phyloP scores from a whole-genome alignment of 2,113 vertebrate genomes.

The Ageneiosus marmoratus region DNA sequence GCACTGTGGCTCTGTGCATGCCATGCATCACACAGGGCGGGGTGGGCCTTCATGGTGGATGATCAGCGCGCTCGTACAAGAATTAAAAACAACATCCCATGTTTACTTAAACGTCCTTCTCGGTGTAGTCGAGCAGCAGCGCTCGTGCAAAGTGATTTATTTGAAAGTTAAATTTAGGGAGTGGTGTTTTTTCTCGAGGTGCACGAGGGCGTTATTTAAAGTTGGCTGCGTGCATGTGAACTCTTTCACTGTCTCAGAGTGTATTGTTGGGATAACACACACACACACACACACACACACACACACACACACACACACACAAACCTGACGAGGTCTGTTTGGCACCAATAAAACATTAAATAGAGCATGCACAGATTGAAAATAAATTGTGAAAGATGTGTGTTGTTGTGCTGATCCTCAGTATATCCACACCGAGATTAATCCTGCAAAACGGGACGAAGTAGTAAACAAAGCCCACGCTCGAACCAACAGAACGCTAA shows the following conservation, averaged over 20 bases:
- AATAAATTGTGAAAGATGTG: too few species aligned
- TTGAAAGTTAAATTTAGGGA: conserved; percentile 17
- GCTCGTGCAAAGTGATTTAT: neutral
- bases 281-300: neutral
- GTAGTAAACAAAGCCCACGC: too few species aligned
- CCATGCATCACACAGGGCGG: neutral
- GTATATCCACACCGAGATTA: too few species aligned
- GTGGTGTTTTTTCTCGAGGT: neutral
- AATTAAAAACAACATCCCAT: neutral
- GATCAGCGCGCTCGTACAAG: neutral
- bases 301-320: neutral
- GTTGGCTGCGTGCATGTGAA: neutral
- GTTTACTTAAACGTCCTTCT: too few species aligned
- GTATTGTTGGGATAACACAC: neutral
- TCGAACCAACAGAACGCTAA: too few species aligned
- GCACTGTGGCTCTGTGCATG: neutral
- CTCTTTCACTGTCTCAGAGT: neutral
- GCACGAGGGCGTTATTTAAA: neutral
- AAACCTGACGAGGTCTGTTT: too few species aligned
- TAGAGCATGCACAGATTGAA: too few species aligned
- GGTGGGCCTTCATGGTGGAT: conserved; percentile 1
- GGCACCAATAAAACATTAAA: too few species aligned
- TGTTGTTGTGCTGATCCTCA: too few species aligned
- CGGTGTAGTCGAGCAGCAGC: neutral
- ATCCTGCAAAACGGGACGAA: too few species aligned